These are phyloP conservation scores for Octomys mimax DNA, from an alignment of 2,797 vertebrate species.

Conservation along the genomic window DNA sequence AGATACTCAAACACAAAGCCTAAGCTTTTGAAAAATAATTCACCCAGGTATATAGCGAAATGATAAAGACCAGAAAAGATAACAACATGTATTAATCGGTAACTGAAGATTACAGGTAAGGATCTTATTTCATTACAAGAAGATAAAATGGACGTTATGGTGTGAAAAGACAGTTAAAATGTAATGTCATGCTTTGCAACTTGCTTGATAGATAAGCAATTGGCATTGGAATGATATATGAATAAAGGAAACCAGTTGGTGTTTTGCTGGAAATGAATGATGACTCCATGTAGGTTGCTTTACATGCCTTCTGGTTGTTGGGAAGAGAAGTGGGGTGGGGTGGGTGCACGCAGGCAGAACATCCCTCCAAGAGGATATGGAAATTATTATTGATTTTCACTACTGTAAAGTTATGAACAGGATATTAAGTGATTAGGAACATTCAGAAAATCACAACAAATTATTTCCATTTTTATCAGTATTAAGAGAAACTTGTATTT, in stretches of 20 bases:
- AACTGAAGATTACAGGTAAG: not conserved
- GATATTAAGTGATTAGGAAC: not conserved
- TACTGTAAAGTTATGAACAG: not conserved
- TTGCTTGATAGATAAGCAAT: not conserved
- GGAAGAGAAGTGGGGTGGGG: not conserved
- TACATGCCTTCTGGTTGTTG: not conserved
- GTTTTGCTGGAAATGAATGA: slow-evolving; percentile 1
- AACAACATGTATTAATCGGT: not conserved
- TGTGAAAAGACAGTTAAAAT: slow-evolving; percentile 32
- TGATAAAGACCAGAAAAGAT: slow-evolving; percentile 23
- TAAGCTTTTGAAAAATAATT: slow-evolving; percentile 48
- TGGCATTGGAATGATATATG: not conserved
- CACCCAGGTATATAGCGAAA: not conserved
- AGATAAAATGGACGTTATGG: slow-evolving; percentile 18
- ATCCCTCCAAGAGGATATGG: not conserved
- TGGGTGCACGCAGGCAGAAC: not conserved
- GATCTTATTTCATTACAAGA: slow-evolving; percentile 54
- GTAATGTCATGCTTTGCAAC: slow-evolving; percentile 42
- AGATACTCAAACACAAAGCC: slow-evolving; percentile 16
- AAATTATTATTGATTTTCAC: not conserved
- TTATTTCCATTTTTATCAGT: slow-evolving; percentile 37
- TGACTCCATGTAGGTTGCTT: not conserved
- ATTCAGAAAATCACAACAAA: not conserved
- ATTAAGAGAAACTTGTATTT: not conserved
- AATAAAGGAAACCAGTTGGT: slow-evolving; percentile 34